These are phyloP conservation scores for Odontomachus brunneus DNA, from an alignment of 1,140 invertebrate genomes.

Conservation along the genomic window DNA sequence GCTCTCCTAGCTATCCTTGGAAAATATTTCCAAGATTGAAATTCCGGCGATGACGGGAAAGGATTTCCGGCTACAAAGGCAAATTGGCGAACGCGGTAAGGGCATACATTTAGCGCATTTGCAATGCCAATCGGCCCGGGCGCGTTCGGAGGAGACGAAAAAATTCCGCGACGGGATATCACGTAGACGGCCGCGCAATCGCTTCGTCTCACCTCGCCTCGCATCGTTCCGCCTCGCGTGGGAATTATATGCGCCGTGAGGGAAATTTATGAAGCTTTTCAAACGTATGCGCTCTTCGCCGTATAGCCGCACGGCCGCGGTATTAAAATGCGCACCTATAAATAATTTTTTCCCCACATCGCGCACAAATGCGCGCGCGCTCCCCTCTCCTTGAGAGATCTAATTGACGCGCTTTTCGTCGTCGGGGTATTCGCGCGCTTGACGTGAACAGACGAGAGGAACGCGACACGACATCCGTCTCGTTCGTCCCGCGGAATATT, in stretches of 20 bases:
- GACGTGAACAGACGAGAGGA: neutral
- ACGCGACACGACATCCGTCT: too few relatives aligned
- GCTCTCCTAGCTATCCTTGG: neutral
- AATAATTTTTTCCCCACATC: neutral
- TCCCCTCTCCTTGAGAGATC: neutral
- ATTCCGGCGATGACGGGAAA: slow-evolving; percentile 40
- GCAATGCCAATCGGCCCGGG: slow-evolving; percentile 52
- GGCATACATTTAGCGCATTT: slow-evolving; percentile 45
- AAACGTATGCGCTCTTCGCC: neutral
- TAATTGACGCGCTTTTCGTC: neutral
- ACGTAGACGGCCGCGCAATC: neutral
- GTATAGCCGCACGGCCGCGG: neutral
- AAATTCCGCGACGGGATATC: slow-evolving; percentile 3
- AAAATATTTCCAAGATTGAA: slow-evolving; percentile 50
- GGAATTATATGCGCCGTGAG: slow-evolving; percentile 21
- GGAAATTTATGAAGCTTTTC: slow-evolving; percentile 40
- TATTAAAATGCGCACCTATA: slow-evolving; percentile 26
- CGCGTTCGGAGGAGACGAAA: slow-evolving; percentile 8
- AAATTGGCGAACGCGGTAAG: slow-evolving; percentile 46
- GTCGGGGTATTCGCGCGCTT: neutral
- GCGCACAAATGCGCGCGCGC: neutral
- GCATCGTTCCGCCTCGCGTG: neutral
- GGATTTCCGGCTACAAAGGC: slow-evolving; percentile 41
- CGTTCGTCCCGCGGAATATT: too few relatives aligned
- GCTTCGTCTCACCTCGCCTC: too few relatives aligned